Base-by-base conservation (phyloP, 2,113 vertebrate species). In the Brienomyrus longianalis region DNA sequence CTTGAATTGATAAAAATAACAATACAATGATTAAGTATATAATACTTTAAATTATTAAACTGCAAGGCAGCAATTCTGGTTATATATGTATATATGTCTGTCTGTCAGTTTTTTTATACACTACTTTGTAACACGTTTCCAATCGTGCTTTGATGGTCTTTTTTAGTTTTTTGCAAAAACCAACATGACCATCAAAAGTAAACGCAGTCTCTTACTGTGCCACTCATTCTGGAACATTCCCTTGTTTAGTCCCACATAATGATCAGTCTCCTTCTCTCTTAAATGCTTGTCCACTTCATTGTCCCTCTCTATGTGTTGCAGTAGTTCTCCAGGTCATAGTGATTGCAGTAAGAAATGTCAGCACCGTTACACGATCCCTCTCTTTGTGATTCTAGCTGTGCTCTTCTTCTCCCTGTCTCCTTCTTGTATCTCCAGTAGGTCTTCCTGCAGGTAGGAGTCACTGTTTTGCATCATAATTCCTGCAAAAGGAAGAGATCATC, bases 281-380 rank as follows among this genome's bases (percentile, higher is more conserved):
- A 10, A 70, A 31, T 31, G 62, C n/a, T 11, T 70, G 62, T 27
- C 62, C 62, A 70, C n/a, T 70, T 70, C 10, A 70, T 56, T 31
- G 11, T 94, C 90, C 39, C 1, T 39, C 7, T 89, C 77, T 91
- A 92, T 31, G 39, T 89, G 83, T 92, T 92, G 83, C 92, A 70
- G 27, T 70, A 94, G 86, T 91, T 90, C 89, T 94, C 92, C 62
- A 94, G 92, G 52, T 94, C 92, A 54, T 91, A 89, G 87, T 91
- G 91, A 56, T 90, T 91, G 86, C 93, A 93, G 80, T 89, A 89
- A 89, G n/a, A 91, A 92, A 83, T 91, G 51, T 31, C 92, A 94
- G 74, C 93, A 93, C 66, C 93, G 92, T 45, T 93, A 90, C 21
- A 94, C 92, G 21, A 94, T 94, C n/a, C 92, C 92, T 47, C 90